Evolutionary conservation across 2,888 invertebrate genomes (phyloP), one percentile per base, ranked within the genome.

Genomic region (Drosophila maculinotata): DNA sequence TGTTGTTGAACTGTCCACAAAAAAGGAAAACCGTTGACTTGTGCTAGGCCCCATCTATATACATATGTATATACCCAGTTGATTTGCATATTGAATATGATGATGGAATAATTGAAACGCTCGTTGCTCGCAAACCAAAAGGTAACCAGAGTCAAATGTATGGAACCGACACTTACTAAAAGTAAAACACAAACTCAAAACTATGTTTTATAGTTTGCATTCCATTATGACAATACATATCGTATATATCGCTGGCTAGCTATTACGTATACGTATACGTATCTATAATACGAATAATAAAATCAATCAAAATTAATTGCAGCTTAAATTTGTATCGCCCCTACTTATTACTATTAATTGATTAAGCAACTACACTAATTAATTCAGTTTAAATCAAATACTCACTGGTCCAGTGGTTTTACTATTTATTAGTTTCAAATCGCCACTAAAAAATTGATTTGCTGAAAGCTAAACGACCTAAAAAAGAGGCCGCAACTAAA

Each of bases 21-120:
- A 54, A 53, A 25, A 26, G 31, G 36, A 53, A 65, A 58, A 45
- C 26, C 44, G 36, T 69, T 44, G 69, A 54, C 53, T 41, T 52
- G 31, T 2, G 17, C 2, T 14, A 6, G 20, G 8, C 28, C 23
- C 23, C 23, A 51, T 23, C 17, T 9, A 10, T 25, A 17, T 48
- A 38, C 4, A 20, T 20, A 17, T 48, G 44, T 20, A 20, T 20
- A 20, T 20, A 2, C 14, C 73, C 58, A 23, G n/a, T 20, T 10
- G 33, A 81, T 80, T 80, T 78, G 81, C 79, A 85, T 85, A 76
- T 65, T 73, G 85, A 70, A 81, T 79, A 79, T 79, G 73, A 84
- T 64, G 76, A 79, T 75, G 72, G 72, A 81, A 76, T 79, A 71
- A 76, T 79, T 82, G 67, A 82, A 69, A 48, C 42, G 51, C 35